Evolutionary conservation across 2,797 vertebrate species (phyloP).

Genomic region (Diglossa cyanea): DNA sequence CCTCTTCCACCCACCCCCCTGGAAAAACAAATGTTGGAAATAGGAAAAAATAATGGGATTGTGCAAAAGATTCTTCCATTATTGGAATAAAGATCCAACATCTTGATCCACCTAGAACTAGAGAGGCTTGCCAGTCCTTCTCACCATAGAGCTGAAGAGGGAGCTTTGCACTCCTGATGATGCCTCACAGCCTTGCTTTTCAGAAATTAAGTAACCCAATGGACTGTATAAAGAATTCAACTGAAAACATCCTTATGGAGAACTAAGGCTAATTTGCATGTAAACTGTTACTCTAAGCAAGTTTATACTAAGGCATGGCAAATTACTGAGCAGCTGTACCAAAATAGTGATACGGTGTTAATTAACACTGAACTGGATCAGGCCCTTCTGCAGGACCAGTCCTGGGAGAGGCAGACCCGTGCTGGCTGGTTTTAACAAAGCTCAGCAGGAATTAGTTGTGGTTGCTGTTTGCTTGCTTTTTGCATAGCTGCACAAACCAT

Average conservation of each 20-base stretch:
- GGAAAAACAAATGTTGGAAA: background rate
- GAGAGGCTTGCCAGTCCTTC: background rate
- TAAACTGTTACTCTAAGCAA: background rate
- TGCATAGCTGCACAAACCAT: background rate
- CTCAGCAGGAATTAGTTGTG: background rate
- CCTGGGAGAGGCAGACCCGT: background rate
- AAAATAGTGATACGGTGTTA: background rate
- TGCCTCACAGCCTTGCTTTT: background rate
- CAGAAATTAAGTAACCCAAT: background rate
- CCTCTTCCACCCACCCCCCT: accelerated
- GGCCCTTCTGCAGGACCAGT: background rate
- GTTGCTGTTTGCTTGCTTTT: background rate
- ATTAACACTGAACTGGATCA: background rate
- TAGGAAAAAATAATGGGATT: background rate
- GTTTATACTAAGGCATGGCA: background rate
- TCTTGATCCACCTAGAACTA: background rate
- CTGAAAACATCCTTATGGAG: background rate
- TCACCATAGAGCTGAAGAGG: background rate
- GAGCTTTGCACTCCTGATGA: background rate
- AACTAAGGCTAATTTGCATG: background rate
- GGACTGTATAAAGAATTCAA: background rate
- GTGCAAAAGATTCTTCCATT: background rate
- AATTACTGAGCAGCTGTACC: background rate
- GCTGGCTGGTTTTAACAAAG: background rate
- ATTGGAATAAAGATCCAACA: background rate